These are phyloP conservation scores for Sceloporus tristichus DNA, from an alignment of 2,113 vertebrate genomes.

Conservation along the genomic window DNA sequence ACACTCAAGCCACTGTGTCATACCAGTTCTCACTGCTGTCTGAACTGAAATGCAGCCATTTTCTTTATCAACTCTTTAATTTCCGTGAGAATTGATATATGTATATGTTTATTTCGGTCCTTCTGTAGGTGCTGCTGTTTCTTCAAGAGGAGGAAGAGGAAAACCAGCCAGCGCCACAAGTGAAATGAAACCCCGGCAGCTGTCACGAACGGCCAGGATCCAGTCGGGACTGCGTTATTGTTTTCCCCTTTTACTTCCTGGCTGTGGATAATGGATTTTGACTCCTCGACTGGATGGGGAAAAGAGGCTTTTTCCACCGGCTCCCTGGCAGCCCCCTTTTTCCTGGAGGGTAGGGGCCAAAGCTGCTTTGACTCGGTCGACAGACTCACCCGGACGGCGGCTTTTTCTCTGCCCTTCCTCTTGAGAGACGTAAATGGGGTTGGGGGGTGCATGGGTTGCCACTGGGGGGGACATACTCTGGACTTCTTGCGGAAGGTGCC, in stretches of 20 bases:
- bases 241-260: slow-evolving; percentile 45
- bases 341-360: slow-evolving; percentile 8
- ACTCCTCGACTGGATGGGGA: neutral
- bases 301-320: too few species aligned
- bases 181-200: slow-evolving; percentile 69
- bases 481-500: slow-evolving; percentile 55
- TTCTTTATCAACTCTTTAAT: too few species aligned
- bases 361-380: slow-evolving; percentile 15
- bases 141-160: slow-evolving; percentile 98
- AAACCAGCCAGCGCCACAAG: slow-evolving; percentile 95
- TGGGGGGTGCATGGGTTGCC: neutral
- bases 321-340: neutral
- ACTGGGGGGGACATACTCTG: slow-evolving; percentile 43
- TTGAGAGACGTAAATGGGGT: neutral
- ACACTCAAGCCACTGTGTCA: too few species aligned
- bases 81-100: too few species aligned
- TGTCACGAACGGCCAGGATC: slow-evolving; percentile 5
- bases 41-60: too few species aligned
- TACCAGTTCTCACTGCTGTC: too few species aligned
- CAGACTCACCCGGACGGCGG: slow-evolving; percentile 13
- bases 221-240: slow-evolving; percentile 25
- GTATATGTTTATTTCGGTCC: too few species aligned
- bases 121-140: slow-evolving; percentile 96
- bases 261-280: slow-evolving; percentile 40
- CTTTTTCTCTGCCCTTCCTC: slow-evolving; percentile 34